Evolutionary conservation across 2,888 invertebrate species (phyloP), one percentile per base, ranked within the genome.

Genomic region (Spilosoma lubricipeda): DNA sequence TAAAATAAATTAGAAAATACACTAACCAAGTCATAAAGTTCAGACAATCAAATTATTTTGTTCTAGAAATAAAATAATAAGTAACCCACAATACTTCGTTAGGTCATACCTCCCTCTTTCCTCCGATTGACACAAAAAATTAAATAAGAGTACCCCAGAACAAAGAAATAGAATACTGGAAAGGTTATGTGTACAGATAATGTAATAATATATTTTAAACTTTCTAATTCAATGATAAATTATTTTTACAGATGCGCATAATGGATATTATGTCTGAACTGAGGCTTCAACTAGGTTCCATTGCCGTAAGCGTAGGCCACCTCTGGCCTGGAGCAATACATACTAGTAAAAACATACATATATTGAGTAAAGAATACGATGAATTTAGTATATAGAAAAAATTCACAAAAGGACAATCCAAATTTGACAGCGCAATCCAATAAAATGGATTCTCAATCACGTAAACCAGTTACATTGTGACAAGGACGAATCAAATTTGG

Each of bases 361-460:
- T 48, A 48, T 27, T 30, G 30, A 27, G 15, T 63, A 27, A 13
- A 18, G 27, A 30, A 23, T 30, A 27, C 20, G 33, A 5, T 23
- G 27, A 70, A 64, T 64, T 48, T 20, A 7, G 20, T 33, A 39
- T 33, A 39, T 33, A 63, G n/a, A n/a, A 65, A 74, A 39, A 67
- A 36, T 48, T 30, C 18, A 71, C 48, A 71, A 75, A 70, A 68
- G 66, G 42, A 70, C 67, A 45, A 59, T 70, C 72, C 45, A n/a
- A 33, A 59, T 72, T 72, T 72, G 70, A 69, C 66, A 72, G 70
- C 30, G 39, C 66, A 68, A 72, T 75, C 69, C 66, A 75, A 76
- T 76, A 76, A 76, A 72, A 59, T 42, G 52, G n/a, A 70, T 64
- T 67, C 52, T 33, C 67, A 76, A 76, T 73, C 70, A 73, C 42